Evolutionary conservation across 2,888 invertebrate genomes (phyloP).

Genomic region (Agriopis marginaria): DNA sequence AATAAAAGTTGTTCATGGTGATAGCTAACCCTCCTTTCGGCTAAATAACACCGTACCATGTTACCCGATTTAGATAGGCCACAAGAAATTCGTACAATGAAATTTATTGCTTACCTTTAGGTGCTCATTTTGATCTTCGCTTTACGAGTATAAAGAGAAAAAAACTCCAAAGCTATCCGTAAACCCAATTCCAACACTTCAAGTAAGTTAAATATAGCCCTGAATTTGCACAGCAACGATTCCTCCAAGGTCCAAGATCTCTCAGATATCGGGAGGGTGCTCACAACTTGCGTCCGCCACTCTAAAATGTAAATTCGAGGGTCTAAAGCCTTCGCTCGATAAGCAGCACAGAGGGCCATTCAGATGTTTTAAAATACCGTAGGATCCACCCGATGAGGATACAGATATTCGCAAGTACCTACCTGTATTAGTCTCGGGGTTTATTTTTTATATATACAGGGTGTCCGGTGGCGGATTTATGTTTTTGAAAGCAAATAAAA

Average conservation of each 20-base stretch:
- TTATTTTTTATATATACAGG: too few species aligned
- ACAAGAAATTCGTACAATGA: neutral
- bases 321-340: conserved; percentile 26
- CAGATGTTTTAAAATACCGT: conserved; percentile 33
- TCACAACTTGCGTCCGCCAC: conserved; percentile 23
- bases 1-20: too few species aligned
- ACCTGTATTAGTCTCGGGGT: neutral
- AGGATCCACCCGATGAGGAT: conserved; percentile 1
- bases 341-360: conserved; percentile 26
- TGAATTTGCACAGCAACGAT: conserved; percentile 19
- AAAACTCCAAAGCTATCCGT: neutral
- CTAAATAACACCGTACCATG: too few species aligned
- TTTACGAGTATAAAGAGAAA: neutral
- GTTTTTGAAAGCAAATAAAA: too few species aligned
- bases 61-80: too few species aligned
- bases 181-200: conserved; percentile 1
- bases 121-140: neutral
- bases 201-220: conserved; percentile 12
- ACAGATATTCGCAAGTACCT: conserved; percentile 16
- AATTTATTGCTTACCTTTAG: neutral
- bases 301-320: conserved; percentile 37
- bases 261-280: conserved; percentile 26
- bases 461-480: too few species aligned
- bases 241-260: conserved; percentile 21
- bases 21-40: too few species aligned